These are phyloP conservation scores for Tenualosa thibaudeaui DNA, from an alignment of 2,797 vertebrate genomes.

Conservation along the genomic window DNA sequence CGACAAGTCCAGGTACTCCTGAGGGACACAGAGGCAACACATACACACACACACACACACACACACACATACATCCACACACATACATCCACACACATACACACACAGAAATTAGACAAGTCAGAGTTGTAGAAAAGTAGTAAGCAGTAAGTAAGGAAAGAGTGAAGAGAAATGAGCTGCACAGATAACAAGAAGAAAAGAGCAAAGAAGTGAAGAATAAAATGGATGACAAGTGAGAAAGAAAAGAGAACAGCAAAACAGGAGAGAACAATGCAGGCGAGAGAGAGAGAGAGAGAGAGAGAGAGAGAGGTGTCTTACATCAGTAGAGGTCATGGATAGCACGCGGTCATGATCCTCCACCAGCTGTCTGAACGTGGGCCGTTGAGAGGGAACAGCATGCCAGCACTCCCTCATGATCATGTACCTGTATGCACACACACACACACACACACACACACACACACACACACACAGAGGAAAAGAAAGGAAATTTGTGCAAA, in stretches of 20 bases:
- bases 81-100: too few relatives aligned
- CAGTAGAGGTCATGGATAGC: slow-evolving; percentile 90
- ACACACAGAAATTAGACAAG: too few relatives aligned
- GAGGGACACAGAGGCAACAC: slow-evolving; percentile 39
- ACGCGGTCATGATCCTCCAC: slow-evolving; percentile 96
- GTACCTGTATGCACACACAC: slow-evolving; percentile 76
- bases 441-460: slow-evolving; percentile 1
- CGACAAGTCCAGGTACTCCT: slow-evolving; percentile 92
- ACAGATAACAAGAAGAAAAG: not conserved
- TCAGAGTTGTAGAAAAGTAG: too few relatives aligned
- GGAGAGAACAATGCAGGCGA: not conserved
- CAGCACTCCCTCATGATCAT: slow-evolving; percentile 99
- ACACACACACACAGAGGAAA: slow-evolving; percentile 13
- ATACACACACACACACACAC: slow-evolving; percentile 4
- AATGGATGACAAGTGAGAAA: not conserved
- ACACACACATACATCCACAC: too few relatives aligned
- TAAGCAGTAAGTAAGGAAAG: too few relatives aligned
- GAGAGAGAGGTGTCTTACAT: slow-evolving; percentile 76
- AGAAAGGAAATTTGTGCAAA: not conserved
- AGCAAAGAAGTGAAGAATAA: not conserved
- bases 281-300: not conserved
- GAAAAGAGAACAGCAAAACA: slow-evolving; percentile 31
- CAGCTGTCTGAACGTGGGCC: slow-evolving; percentile 97
- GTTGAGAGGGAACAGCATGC: slow-evolving; percentile 92
- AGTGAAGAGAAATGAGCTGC: slow-evolving; percentile 41